Evolutionary conservation across 2,797 vertebrate genomes (phyloP), one percentile per base, ranked within the genome.

Genomic region (Eutrigla gurnardus): DNA sequence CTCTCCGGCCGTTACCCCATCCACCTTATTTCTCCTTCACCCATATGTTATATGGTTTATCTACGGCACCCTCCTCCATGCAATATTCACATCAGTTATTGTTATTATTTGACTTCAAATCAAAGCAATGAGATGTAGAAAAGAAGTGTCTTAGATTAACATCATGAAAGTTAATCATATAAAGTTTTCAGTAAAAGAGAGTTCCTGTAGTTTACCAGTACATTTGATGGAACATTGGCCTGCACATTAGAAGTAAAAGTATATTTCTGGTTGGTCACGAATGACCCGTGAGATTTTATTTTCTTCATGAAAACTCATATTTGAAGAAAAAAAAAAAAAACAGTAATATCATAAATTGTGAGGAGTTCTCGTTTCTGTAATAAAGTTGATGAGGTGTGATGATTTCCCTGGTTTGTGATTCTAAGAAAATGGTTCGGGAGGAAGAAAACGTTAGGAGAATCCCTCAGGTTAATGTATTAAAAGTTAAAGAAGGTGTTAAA

Each of bases 21-120:
- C 72, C 53, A 53, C 71, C 61, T 74, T 62, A 68, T 35, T 32
- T 52, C 67, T 58, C 15, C 47, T 25, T 74, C 53, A 17, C 14
- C 65, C 82, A 80, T 80, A 80, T 74, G 65, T 58, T 49, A 33
- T 69, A 13, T 65, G 42, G 4, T 77, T 63, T 40, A 50, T 75
- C 2, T n/a, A 4, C 55, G 14, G 6, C 12, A 25, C n/a, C n/a
- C n/a, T 45, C 10, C 9, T 55, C 6, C 7, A 0, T 49, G 42
- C 6, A 58, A 17, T n/a, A 13, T 32, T 45, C 3, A 17, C 10
- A 6, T 33, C 1, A 15, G 6, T n/a, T 43, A 12, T 12, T 8
- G 36, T 14, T 5, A 47, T 32, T 61, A 9, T 6, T 42, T 4
- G 61, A 36, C 7, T 36, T 60, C 6, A 71, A 65, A 62, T 63